Evolutionary conservation across 2,113 vertebrate species (phyloP).

Genomic region (Campylorhamphus procurvoides): DNA sequence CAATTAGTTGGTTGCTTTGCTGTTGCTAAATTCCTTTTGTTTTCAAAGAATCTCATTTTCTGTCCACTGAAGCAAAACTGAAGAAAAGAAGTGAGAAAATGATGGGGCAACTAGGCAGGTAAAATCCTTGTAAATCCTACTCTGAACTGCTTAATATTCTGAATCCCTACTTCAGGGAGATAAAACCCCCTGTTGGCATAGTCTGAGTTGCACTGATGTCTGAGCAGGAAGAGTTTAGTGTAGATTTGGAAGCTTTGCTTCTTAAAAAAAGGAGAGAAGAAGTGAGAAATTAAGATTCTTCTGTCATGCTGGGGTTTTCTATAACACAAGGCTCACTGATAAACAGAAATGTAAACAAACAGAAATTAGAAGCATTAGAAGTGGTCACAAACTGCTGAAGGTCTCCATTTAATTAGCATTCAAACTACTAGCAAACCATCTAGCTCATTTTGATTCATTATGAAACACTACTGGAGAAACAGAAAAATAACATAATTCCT

Average conservation of each 20-base stretch:
- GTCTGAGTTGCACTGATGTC: not conserved
- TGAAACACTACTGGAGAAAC: constrained; percentile 54
- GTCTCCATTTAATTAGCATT: constrained; percentile 59
- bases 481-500: constrained; percentile 64
- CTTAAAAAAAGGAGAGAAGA: not conserved
- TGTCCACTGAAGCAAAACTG: constrained; percentile 20
- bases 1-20: not conserved
- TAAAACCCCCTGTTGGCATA: constrained; percentile 12
- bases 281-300: constrained; percentile 8
- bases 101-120: constrained; percentile 21
- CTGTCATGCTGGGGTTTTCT: constrained; percentile 4
- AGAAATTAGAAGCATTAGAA: constrained; percentile 55
- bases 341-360: constrained; percentile 46
- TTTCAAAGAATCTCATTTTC: constrained; percentile 5
- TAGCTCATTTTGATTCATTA: constrained; percentile 59
- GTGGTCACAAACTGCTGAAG: constrained; percentile 42
- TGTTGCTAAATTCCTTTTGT: constrained; percentile 2
- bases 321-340: not conserved
- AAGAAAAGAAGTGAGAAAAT: constrained; percentile 43
- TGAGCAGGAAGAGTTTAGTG: constrained; percentile 20
- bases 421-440: constrained; percentile 4
- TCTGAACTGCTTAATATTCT: constrained; percentile 46
- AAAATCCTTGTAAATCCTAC: constrained; percentile 52
- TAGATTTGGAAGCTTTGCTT: not conserved
- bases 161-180: constrained; percentile 30